Percentiles rank a stretch among this genome's conserved stretches.
Conservation (phyloP, 2,797 vertebrate species). For the Aphelocoma californica region DNA sequence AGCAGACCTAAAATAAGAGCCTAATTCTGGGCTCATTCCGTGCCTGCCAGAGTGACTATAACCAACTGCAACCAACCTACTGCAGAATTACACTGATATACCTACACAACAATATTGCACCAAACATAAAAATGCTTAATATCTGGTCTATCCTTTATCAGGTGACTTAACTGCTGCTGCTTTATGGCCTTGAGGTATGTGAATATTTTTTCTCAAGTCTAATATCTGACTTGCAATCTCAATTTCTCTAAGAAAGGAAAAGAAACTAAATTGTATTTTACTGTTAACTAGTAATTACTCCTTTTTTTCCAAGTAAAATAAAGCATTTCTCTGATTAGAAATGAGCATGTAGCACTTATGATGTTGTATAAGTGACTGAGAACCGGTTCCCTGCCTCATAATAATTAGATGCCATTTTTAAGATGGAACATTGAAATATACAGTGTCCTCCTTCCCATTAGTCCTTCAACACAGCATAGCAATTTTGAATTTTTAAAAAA, state of each 20-base stretch:
- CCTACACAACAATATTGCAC: not conserved
- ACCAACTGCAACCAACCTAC: not conserved
- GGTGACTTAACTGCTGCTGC: not conserved
- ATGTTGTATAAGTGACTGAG: not conserved
- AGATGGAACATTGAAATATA: not conserved
- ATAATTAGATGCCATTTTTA: not conserved
- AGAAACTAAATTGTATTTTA: not conserved
- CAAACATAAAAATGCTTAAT: not conserved
- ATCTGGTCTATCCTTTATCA: not conserved
- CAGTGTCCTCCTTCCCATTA: not conserved
- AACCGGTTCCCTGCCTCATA: not conserved
- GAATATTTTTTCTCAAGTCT: not conserved
- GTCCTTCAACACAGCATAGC: not conserved
- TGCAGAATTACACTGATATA: not conserved
- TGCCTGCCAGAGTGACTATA: not conserved
- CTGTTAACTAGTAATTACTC: not conserved
- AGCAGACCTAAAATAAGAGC: not conserved
- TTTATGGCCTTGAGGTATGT: not conserved
- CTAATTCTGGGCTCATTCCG: not conserved
- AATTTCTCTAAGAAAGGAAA: not conserved
- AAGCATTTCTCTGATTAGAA: conserved; percentile 3
- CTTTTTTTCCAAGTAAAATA: not conserved
- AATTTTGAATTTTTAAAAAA: not conserved
- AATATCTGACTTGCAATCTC: not conserved
- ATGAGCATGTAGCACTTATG: not conserved